Evolutionary conservation across 2,797 vertebrate species (phyloP), one percentile per base, ranked within the genome.

Genomic region (Microctenopoma stevenorrisi): DNA sequence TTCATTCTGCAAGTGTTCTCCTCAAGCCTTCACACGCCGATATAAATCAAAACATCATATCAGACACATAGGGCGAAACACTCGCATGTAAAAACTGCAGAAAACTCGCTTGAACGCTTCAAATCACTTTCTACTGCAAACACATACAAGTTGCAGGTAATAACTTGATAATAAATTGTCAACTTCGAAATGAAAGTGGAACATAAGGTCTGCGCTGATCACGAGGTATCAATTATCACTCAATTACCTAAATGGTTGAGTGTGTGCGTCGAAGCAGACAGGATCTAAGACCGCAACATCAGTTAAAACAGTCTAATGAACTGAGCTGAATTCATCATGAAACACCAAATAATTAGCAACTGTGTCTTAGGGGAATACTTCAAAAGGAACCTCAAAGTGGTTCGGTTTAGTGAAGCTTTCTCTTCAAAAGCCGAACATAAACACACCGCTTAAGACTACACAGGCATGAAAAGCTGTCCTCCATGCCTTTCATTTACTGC

Each of bases 201-300:
- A 92, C 92, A 92, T 92, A 93, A 89, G 90, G 88, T 91, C 86
- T 60, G 73, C 25, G 88, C 79, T 87, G 88, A 93, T 93, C 92
- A 88, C 93, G 93, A 91, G 86, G 81, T 83, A 88, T 89, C 88
- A 92, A 93, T 93, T 93, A 93, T 94, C 90, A 92, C 92, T 93
- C 89, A 93, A 91, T 93, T 92, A 93, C 86, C 87, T 79, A 86
- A 90, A 91, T 81, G 82, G 82, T 83, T 88, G 66, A 46, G 79
- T 68, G 77, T 57, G 84, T 65, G 82, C 40, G 60, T 68, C 44
- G 61, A 88, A 61, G 77, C 83, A 87, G 79, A 76, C 85, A 82
- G 68, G 90, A 93, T 94, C 90, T 91, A 78, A 93, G 88, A 87
- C 84, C 44, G 75, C 70, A 90, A 86, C 92, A 94, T 93, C 90